A percentile compares a stretch with the other conserved stretches of the same genome.
Evolutionary conservation across 2,888 invertebrate species (phyloP).

Genomic region (Eupithecia dodoneata): DNA sequence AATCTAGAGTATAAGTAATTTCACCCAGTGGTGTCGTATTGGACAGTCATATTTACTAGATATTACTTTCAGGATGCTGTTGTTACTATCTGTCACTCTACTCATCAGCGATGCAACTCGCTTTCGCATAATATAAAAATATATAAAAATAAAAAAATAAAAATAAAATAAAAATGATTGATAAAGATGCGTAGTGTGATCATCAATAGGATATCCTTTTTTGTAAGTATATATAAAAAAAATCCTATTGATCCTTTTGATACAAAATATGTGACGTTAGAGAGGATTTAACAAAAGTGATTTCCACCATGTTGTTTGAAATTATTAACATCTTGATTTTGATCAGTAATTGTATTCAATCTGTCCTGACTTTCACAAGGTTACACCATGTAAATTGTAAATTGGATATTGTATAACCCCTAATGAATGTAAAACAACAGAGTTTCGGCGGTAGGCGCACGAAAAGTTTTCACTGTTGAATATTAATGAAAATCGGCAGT

Average conservation of each 20-base stretch:
- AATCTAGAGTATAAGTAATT: too few relatives aligned
- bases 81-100: too few relatives aligned
- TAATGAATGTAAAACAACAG: slow-evolving; percentile 49
- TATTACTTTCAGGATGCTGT: too few relatives aligned
- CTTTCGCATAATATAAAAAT: too few relatives aligned
- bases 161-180: too few relatives aligned
- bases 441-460: slow-evolving; percentile 46
- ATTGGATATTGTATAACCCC: slow-evolving; percentile 4
- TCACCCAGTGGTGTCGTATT: too few relatives aligned
- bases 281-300: neutral
- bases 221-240: too few relatives aligned
- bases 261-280: too few relatives aligned
- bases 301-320: neutral
- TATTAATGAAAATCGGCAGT: slow-evolving; percentile 71
- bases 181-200: neutral
- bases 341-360: neutral
- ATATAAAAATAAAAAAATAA: too few relatives aligned
- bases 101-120: too few relatives aligned
- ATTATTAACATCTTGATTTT: slow-evolving; percentile 2
- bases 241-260: too few relatives aligned
- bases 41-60: too few relatives aligned
- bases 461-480: slow-evolving; percentile 67
- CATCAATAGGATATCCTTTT: neutral
- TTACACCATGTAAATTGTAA: slow-evolving; percentile 12
- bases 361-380: neutral